Evolutionary conservation across 2,888 invertebrate species (phyloP), one percentile per base, ranked within the genome.

Genomic region (Drosophila nr. perissopoda): DNA sequence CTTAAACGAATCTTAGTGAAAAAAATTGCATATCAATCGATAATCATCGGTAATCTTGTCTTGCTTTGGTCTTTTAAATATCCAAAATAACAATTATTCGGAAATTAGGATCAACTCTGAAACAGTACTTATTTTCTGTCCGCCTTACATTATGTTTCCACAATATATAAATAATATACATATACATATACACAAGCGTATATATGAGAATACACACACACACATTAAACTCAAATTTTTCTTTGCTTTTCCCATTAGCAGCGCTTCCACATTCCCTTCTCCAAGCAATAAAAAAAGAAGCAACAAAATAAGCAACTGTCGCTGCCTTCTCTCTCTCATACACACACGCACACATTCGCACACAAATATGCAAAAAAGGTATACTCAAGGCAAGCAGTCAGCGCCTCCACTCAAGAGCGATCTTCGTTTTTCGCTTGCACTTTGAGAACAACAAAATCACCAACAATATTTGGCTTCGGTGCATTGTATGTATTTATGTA

Each of bases 171-270:
- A 46, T 16, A 4, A 25, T 36, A 59, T 48, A 27, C n/a, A 56
- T 34, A 49, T 42, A n/a, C 42, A 57, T 46, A 52, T 29, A 42
- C 40, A 63, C 48, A 56, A 25, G 46, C 29, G 25, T 42, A 42
- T 34, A 31, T 16, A 54, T 36, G 27, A 29, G n/a, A 33, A 53
- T 31, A 51, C 51, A 61, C 40, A 63, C 51, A 63, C 51, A 29
- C 46, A 46, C 46, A 13, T 33, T 40, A 34, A 40, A 46, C 59
- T 34, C 42, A 42, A 58, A 64, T 66, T 86, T 86, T 86, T 86
- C 86, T 84, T 84, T 84, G 59, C 89, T 64, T 83, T 88, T 83
- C 70, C 83, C 88, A 78, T 84, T 84, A 83, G 77, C 87, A 78
- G 53, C 56, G 66, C 83, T 81, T 78, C 83, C 62, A 68, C 56